Evolutionary conservation across 2,888 invertebrate genomes (phyloP).

Genomic region (Galeopsomyia nigrocyanea): DNA sequence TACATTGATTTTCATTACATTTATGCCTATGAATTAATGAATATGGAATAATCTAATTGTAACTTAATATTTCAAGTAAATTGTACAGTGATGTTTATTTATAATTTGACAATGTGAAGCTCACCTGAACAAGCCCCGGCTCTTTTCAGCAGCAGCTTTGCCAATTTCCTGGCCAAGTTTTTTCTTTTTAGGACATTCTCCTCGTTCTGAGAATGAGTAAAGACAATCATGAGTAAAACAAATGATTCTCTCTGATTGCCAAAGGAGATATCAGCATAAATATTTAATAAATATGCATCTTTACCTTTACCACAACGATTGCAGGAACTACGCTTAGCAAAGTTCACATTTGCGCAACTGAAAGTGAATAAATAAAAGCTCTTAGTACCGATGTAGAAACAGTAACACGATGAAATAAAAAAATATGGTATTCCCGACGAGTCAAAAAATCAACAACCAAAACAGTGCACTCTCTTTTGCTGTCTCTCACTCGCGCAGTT

Average conservation of each 20-base stretch:
- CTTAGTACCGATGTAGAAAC: neutral
- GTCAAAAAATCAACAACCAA: no score
- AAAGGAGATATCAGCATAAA: constrained; percentile 39
- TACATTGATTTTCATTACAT: constrained; percentile 9
- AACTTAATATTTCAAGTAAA: no score
- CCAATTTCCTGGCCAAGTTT: constrained; percentile 97
- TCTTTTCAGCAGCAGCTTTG: constrained; percentile 98
- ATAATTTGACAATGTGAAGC: neutral
- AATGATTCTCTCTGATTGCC: constrained; percentile 31
- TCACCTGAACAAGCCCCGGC: constrained; percentile 84
- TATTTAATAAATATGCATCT: constrained; percentile 18
- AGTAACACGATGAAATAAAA: neutral
- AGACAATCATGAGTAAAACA: constrained; percentile 49
- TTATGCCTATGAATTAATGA: neutral
- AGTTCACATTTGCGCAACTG: constrained; percentile 94
- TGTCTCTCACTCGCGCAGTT: neutral
- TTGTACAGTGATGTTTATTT: no score
- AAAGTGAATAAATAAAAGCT: constrained; percentile 46
- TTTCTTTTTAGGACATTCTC: constrained; percentile 76
- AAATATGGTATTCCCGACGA: no score
- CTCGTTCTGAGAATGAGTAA: constrained; percentile 65
- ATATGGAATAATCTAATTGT: neutral
- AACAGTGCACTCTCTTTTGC: no score
- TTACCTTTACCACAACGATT: constrained; percentile 90
- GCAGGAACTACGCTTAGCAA: constrained; percentile 90